Base-by-base conservation (phyloP, 2,113 vertebrate species). In the Oreotrochilus melanogaster region DNA sequence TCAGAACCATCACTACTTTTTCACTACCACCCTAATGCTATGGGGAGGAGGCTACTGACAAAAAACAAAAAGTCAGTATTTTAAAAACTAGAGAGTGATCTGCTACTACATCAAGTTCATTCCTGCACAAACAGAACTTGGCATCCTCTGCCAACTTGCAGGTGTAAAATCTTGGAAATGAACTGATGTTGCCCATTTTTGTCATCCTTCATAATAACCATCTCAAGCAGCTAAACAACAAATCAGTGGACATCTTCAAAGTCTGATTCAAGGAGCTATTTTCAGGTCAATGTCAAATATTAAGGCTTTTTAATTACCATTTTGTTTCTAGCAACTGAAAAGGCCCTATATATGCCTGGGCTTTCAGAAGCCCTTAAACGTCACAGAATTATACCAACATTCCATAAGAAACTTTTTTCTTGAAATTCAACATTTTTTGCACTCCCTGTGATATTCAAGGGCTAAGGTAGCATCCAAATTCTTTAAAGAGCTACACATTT, bases 241-340 rank as follows among this genome's bases (percentile, higher is more conserved):
- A 37, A 84, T 73, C 64, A 35, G 67, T 35, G n/a, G 45, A 88
- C 88, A 86, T 57, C 71, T 45, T 90, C 58, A 48, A 67, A 81
- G 70, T 35, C 33, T 85, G 53, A 85, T 56, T 71, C 88, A n/a
- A 88, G 8, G 10, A 78, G 71, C 23, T 79, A 23, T 37, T 88
- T 75, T 69, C 66, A 88, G 86, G 74, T 12, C 53, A 75, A 33
- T 5, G 9, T 25, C 74, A 90, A 60, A 64, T 47, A 82, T 65
- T 66, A 83, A n/a, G 50, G 30, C 7, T 73, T 69, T 54, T 6
- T 57, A n/a, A 73, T 43, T 35, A 79, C 18, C 62, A 43, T 39
- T 18, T 56, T 9, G 25, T 25, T 88, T 72, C 75, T 14, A 80
- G 58, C 18, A 80, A 72, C 0, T 66, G 62, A 86, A 83, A 88